phyloP scores from a whole-genome alignment of 2,797 vertebrate genomes.

The Bovichtus diacanthus region DNA sequence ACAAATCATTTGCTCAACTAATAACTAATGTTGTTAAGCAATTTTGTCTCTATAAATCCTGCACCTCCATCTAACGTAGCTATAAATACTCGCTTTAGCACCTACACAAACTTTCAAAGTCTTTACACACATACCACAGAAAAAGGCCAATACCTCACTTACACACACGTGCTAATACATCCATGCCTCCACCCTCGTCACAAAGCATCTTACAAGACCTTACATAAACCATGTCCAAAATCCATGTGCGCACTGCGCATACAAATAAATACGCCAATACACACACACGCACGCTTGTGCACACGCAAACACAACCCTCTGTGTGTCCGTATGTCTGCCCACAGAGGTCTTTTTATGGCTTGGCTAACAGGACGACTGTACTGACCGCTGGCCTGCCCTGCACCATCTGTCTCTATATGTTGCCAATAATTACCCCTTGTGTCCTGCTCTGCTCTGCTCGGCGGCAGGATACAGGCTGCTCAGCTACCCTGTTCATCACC shows the following conservation, averaged over 20 bases:
- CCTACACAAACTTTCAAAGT: slow-evolving; percentile 62
- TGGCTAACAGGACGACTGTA: slow-evolving; percentile 64
- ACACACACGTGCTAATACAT: slow-evolving; percentile 40
- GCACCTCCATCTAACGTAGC: slow-evolving; percentile 54
- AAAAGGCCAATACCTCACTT: slow-evolving; percentile 43
- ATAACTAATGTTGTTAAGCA: slow-evolving; percentile 5
- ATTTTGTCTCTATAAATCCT: slow-evolving; percentile 46
- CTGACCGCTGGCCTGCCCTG: slow-evolving; percentile 65
- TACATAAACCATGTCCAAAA: slow-evolving; percentile 53
- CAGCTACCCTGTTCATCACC: slow-evolving; percentile 44
- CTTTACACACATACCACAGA: slow-evolving; percentile 40
- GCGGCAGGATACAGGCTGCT: slow-evolving; percentile 37
- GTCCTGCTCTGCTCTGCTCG: slow-evolving; percentile 33
- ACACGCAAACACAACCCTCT: slow-evolving; percentile 57
- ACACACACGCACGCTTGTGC: slow-evolving; percentile 14
- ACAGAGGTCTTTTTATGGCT: slow-evolving; percentile 80
- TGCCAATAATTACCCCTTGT: slow-evolving; percentile 72
- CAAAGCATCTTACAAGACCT: slow-evolving; percentile 42
- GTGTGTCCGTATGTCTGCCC: slow-evolving; percentile 74
- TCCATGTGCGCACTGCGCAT: slow-evolving; percentile 34
- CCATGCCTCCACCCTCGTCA: slow-evolving; percentile 9
- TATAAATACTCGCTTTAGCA: slow-evolving; percentile 63
- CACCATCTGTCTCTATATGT: slow-evolving; percentile 65
- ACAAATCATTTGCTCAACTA: slow-evolving; percentile 29
- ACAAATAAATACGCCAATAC: slow-evolving; percentile 60